phyloP scores from a whole-genome alignment of 2,888 invertebrate genomes.

The Entomobrya proxima region DNA sequence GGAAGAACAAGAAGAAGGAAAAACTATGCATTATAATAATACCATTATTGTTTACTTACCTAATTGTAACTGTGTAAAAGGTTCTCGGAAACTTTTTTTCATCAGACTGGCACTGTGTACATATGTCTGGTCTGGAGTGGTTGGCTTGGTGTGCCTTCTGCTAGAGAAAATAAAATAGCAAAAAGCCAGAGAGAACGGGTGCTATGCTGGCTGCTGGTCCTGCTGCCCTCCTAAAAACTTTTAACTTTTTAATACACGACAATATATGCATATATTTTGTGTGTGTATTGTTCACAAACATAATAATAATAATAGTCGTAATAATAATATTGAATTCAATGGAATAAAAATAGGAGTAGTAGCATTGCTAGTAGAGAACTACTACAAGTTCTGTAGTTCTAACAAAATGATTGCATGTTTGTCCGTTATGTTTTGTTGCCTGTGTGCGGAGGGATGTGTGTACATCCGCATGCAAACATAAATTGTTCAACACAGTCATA shows the following conservation, averaged over 20 bases:
- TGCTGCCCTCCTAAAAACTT: constrained; percentile 24
- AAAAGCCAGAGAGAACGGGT: neutral
- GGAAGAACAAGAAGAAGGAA: too few relatives aligned
- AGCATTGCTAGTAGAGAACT: too few relatives aligned
- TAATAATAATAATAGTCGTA: neutral
- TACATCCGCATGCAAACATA: constrained; percentile 42
- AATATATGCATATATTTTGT: neutral
- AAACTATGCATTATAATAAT: constrained; percentile 38
- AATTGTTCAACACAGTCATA: constrained; percentile 42
- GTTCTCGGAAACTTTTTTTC: constrained; percentile 12
- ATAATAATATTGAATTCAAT: constrained; percentile 27
- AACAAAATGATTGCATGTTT: constrained; percentile 45
- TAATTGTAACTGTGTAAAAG: constrained; percentile 40
- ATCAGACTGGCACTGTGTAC: too few relatives aligned
- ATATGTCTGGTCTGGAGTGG: neutral
- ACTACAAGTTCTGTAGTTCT: too few relatives aligned
- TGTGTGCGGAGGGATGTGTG: neutral
- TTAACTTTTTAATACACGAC: neutral
- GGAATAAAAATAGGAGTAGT: constrained; percentile 28
- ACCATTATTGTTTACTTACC: constrained; percentile 42
- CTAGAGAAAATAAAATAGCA: neutral
- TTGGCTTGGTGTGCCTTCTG: too few relatives aligned
- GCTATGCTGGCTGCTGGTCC: neutral
- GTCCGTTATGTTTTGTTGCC: neutral
- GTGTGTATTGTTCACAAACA: neutral